Evolutionary conservation across 2,888 invertebrate species (phyloP).

Genomic region (Keiferia lycopersicella): DNA sequence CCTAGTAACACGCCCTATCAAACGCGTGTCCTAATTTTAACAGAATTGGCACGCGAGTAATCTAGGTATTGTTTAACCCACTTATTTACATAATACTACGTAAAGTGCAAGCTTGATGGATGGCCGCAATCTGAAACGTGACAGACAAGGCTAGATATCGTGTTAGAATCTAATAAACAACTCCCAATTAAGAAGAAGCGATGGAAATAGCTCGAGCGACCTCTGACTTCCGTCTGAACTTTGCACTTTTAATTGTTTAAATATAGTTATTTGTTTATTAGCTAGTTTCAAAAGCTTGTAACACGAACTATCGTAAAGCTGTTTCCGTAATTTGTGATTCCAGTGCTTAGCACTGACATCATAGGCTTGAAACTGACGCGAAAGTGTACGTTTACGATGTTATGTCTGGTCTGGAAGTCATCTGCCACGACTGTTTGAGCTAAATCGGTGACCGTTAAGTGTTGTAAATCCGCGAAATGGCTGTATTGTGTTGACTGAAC

Average conservation of each 20-base stretch:
- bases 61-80: constrained; percentile 35
- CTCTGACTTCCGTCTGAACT: constrained; percentile 39
- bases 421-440: constrained; percentile 21
- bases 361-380: constrained; percentile 32
- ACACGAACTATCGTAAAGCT: not conserved
- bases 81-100: constrained; percentile 52
- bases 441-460: constrained; percentile 27
- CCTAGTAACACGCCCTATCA: constrained; percentile 34
- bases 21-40: constrained; percentile 49
- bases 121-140: constrained; percentile 55
- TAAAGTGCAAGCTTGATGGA: constrained; percentile 59
- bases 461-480: not conserved
- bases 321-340: constrained; percentile 30
- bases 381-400: constrained; percentile 40
- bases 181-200: constrained; percentile 56
- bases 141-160: constrained; percentile 69
- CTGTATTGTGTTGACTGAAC: not conserved
- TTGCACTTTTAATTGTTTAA: constrained; percentile 13
- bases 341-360: constrained; percentile 30
- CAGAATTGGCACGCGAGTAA: constrained; percentile 48
- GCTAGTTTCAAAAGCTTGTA: constrained; percentile 8
- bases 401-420: constrained; percentile 46
- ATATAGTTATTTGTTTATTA: constrained; percentile 2
- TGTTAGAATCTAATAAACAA: constrained; percentile 56
- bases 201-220: constrained; percentile 52